Percentiles rank a stretch among this genome's conserved stretches.
These are phyloP conservation scores for Pyrrhosoma nymphula DNA, from an alignment of 2,888 invertebrate genomes.

Conservation along the genomic window DNA sequence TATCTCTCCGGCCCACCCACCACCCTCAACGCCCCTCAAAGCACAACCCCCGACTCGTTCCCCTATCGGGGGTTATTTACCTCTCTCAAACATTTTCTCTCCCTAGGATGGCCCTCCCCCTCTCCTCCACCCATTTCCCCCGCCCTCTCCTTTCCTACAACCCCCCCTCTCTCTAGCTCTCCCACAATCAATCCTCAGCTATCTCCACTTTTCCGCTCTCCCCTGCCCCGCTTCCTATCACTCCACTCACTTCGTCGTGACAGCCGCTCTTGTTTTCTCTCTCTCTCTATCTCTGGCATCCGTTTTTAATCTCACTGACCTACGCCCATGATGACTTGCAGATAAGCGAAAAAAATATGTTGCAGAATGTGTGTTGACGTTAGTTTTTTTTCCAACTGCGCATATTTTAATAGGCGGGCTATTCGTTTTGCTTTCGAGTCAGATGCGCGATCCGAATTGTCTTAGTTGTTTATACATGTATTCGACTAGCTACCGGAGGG, in stretches of 20 bases:
- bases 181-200: neutral
- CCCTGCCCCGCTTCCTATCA: neutral
- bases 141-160: too few relatives aligned
- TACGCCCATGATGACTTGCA: neutral
- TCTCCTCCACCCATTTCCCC: neutral
- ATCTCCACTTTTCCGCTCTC: neutral
- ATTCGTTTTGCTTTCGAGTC: neutral
- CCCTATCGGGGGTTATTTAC: neutral
- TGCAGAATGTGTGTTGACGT: neutral
- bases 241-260: neutral
- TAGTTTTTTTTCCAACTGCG: neutral
- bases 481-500: too few relatives aligned
- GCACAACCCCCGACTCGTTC: neutral
- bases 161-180: neutral
- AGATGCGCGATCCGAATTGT: too few relatives aligned
- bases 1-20: neutral
- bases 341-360: neutral
- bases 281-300: neutral
- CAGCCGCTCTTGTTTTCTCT: neutral
- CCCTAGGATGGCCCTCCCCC: too few relatives aligned
- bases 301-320: neutral
- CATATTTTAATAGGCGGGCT: neutral
- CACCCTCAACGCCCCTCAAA: neutral
- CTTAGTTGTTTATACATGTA: too few relatives aligned
- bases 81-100: constrained; percentile 24